These are phyloP conservation scores for Latrodectus elegans DNA, from an alignment of 2,888 invertebrate genomes.

Conservation along the genomic window DNA sequence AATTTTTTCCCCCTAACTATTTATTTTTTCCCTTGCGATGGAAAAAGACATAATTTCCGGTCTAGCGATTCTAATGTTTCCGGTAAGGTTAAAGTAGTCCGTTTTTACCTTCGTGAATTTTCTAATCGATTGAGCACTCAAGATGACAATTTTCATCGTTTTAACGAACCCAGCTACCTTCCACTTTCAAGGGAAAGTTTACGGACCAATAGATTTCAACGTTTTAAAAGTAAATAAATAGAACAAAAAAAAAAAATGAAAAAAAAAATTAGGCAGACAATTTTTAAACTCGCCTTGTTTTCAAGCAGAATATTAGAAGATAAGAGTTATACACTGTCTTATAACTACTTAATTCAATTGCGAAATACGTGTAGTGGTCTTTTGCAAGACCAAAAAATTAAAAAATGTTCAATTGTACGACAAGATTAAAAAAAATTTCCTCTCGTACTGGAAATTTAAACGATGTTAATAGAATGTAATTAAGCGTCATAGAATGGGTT, in stretches of 20 bases:
- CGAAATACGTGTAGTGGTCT: slow-evolving; percentile 36
- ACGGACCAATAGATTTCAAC: slow-evolving; percentile 37
- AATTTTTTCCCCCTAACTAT: slow-evolving; percentile 16
- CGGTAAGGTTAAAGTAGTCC: slow-evolving; percentile 51
- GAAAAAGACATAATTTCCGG: slow-evolving; percentile 63
- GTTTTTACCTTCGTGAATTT: slow-evolving; percentile 48
- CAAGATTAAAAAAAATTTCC: slow-evolving; percentile 28
- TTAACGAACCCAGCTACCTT: slow-evolving; percentile 36
- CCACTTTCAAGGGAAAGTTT: slow-evolving; percentile 12
- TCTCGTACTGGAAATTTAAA: slow-evolving; percentile 54
- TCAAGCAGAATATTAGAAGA: slow-evolving; percentile 23
- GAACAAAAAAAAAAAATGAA: not conserved
- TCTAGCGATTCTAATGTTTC: slow-evolving; percentile 56
- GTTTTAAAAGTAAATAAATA: slow-evolving; percentile 9
- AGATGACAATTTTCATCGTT: slow-evolving; percentile 63
- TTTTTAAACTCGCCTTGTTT: slow-evolving; percentile 30
- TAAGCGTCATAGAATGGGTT: slow-evolving; percentile 44
- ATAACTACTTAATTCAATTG: slow-evolving; percentile 28
- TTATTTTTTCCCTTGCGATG: slow-evolving; percentile 18
- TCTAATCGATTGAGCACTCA: slow-evolving; percentile 52
- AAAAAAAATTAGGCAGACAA: slow-evolving; percentile 16
- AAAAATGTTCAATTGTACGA: slow-evolving; percentile 22
- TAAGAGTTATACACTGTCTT: slow-evolving; percentile 38
- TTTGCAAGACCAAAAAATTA: slow-evolving; percentile 14
- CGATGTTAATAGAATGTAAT: slow-evolving; percentile 65